A percentile compares a stretch with the other conserved stretches of the same genome.
Evolutionary conservation across 2,113 vertebrate genomes (phyloP).

Genomic region (zebrafish (Danio rerio)): DNA sequence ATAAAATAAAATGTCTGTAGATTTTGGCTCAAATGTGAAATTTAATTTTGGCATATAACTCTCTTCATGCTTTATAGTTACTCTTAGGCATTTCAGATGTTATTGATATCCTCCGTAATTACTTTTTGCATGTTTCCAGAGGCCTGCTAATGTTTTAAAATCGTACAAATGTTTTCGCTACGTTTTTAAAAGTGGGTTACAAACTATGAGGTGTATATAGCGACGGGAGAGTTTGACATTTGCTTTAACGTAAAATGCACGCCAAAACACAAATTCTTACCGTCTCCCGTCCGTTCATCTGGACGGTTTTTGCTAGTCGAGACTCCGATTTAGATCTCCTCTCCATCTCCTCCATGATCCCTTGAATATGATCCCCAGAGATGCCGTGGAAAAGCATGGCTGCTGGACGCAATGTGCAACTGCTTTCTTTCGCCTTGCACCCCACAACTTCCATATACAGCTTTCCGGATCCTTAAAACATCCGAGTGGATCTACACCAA

Average conservation of each 20-base stretch:
- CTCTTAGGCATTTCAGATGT: background rate
- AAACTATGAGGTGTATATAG: background rate
- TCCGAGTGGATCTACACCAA: constrained; percentile 78
- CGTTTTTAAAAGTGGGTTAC: constrained; percentile 21
- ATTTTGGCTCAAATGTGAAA: background rate
- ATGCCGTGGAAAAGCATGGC: constrained; percentile 99
- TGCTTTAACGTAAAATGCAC: background rate
- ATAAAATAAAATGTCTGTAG: background rate
- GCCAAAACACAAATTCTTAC: constrained; percentile 76
- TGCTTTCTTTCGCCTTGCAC: constrained; percentile 94
- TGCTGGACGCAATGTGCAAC: constrained; percentile 97
- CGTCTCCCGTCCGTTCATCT: constrained; percentile 97
- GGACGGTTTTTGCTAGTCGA: constrained; percentile 92
- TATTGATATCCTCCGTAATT: background rate
- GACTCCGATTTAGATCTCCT: constrained; percentile 94
- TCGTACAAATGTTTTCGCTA: background rate
- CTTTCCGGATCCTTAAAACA: constrained; percentile 84
- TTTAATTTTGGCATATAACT: background rate
- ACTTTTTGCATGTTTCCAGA: background rate
- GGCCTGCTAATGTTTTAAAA: background rate
- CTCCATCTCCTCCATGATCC: constrained; percentile 99
- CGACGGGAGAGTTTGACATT: background rate
- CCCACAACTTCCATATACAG: constrained; percentile 99
- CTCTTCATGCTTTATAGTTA: no score
- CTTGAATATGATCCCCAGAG: constrained; percentile 99